phyloP scores from a whole-genome alignment of 2,797 vertebrate genomes.

The Cuculus canorus region DNA sequence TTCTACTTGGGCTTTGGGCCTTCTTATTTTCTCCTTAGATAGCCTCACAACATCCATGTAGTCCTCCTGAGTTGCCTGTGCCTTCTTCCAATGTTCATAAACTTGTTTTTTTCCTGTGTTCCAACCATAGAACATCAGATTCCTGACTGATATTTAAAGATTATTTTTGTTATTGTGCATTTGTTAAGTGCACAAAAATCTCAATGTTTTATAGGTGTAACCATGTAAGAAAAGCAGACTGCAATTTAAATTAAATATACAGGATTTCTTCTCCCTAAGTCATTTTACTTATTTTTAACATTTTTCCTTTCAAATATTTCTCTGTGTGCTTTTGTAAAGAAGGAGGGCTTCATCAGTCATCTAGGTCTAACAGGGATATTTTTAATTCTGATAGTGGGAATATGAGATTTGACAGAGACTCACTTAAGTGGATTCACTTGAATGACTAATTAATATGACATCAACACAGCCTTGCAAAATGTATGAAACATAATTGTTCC shows the following conservation, averaged over 20 bases:
- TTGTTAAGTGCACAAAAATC: neutral
- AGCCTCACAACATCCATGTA: too few relatives aligned
- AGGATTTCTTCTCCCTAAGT: neutral
- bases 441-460: slow-evolving; percentile 36
- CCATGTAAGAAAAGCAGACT: neutral
- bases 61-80: too few relatives aligned
- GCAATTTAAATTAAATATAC: neutral
- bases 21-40: too few relatives aligned
- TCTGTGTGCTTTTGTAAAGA: neutral
- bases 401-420: neutral
- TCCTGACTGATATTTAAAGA: neutral
- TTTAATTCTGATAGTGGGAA: neutral
- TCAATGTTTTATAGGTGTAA: neutral
- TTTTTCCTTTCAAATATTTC: neutral
- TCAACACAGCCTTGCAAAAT: slow-evolving; percentile 6
- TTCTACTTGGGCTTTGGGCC: too few relatives aligned
- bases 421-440: neutral
- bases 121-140: neutral
- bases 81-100: too few relatives aligned
- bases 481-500: slow-evolving; percentile 4
- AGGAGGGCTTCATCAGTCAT: neutral
- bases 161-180: neutral
- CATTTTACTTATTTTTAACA: neutral
- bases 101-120: too few relatives aligned
- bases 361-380: neutral